These are phyloP conservation scores for Tragelaphus buxtoni DNA, from an alignment of 2,113 vertebrate species.

Conservation along the genomic window DNA sequence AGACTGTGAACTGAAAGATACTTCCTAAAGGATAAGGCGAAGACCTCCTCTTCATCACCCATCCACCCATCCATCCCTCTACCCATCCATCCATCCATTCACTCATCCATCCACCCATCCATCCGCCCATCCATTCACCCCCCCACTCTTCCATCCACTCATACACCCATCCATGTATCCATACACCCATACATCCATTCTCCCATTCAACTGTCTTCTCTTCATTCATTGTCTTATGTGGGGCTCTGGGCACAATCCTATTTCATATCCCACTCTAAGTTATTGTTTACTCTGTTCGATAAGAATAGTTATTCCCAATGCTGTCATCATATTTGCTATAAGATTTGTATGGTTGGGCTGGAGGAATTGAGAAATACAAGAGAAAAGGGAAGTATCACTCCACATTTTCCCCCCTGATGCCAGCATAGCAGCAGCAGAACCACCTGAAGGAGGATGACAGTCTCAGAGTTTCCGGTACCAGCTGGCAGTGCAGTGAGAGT, in stretches of 20 bases:
- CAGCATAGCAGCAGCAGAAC: neutral
- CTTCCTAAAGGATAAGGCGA: neutral
- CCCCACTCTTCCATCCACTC: neutral
- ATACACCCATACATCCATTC: neutral
- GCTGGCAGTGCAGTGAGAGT: too few relatives aligned
- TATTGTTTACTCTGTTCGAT: neutral
- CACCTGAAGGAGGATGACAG: neutral
- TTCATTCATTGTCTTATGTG: neutral
- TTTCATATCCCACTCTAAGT: neutral
- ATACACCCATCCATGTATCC: neutral
- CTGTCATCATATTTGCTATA: neutral
- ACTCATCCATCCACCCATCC: neutral
- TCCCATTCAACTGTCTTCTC: neutral
- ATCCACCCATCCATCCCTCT: neutral
- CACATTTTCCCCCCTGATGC: rapidly evolving
- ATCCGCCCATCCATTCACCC: neutral
- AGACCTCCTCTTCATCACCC: neutral
- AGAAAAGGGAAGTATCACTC: neutral
- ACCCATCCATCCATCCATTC: neutral
- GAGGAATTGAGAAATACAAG: neutral
- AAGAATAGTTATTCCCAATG: neutral
- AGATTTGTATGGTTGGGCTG: neutral
- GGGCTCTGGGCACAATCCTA: neutral
- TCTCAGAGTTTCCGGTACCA: neutral
- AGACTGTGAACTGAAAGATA: neutral